Evolutionary conservation across 2,888 invertebrate genomes (phyloP).

Genomic region (Deilephila elpenor): DNA sequence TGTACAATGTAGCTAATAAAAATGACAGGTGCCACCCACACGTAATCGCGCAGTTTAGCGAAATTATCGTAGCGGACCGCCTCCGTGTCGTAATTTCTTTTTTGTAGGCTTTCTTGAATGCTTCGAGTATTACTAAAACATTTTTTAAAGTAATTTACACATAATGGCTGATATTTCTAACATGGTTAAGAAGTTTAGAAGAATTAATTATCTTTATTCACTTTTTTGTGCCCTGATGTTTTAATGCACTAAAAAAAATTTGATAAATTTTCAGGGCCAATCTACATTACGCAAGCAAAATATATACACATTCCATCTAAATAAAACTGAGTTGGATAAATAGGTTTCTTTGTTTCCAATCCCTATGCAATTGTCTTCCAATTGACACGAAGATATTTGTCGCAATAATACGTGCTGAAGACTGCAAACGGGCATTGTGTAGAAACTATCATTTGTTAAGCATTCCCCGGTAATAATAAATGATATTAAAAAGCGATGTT

Average conservation of each 20-base stretch:
- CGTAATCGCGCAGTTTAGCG: constrained; percentile 16
- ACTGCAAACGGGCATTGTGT: neutral
- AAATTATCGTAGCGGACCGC: neutral
- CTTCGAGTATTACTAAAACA: neutral
- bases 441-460: constrained; percentile 3
- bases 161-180: no score
- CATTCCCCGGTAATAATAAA: constrained; percentile 13
- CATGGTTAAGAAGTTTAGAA: no score
- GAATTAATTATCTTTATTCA: no score
- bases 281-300: no score
- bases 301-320: no score
- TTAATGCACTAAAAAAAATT: no score
- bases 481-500: constrained; percentile 49
- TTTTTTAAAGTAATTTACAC: neutral
- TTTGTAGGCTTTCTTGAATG: neutral
- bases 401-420: neutral
- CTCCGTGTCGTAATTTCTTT: neutral
- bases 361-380: no score
- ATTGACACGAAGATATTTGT: neutral
- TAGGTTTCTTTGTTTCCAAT: no score
- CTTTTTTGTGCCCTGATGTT: no score
- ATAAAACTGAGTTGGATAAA: no score
- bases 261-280: no score
- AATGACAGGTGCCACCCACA: constrained; percentile 11
- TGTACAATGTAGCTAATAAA: neutral